Evolutionary conservation across 2,888 invertebrate species (phyloP).

Genomic region (Enchytraeus crypticus): DNA sequence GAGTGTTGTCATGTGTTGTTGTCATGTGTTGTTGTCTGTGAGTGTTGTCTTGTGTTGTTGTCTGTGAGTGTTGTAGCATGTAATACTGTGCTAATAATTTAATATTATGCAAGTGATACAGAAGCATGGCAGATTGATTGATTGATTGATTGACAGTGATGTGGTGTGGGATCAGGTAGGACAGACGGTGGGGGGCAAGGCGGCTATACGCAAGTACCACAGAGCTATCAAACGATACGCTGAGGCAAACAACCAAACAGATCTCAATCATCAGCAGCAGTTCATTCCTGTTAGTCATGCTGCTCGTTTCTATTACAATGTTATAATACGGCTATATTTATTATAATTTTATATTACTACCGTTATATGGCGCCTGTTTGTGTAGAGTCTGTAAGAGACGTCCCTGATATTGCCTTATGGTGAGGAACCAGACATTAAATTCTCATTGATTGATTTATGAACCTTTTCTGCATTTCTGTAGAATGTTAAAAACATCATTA

Average conservation of each 20-base stretch:
- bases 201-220: not conserved
- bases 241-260: conserved; percentile 11
- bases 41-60: not conserved
- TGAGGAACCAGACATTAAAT: no score
- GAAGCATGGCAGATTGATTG: not conserved
- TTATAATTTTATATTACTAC: no score
- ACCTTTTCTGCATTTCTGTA: no score
- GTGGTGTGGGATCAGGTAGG: no score
- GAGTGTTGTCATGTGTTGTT: conserved; percentile 70
- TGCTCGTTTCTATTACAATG: no score
- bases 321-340: no score
- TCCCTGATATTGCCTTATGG: no score
- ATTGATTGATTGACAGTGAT: not conserved
- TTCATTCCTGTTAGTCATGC: conserved; percentile 22
- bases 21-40: not conserved
- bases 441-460: no score
- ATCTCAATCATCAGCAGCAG: conserved; percentile 10
- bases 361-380: no score
- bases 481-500: no score
- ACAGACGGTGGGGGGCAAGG: not conserved
- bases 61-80: not conserved
- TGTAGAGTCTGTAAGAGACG: no score
- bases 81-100: not conserved
- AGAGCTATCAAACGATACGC: conserved; percentile 11
- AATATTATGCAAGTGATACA: not conserved